A percentile compares a stretch with the other conserved stretches of the same genome.
Conservation (phyloP, 2,888 invertebrate species). For the Stenodema calcarata region DNA sequence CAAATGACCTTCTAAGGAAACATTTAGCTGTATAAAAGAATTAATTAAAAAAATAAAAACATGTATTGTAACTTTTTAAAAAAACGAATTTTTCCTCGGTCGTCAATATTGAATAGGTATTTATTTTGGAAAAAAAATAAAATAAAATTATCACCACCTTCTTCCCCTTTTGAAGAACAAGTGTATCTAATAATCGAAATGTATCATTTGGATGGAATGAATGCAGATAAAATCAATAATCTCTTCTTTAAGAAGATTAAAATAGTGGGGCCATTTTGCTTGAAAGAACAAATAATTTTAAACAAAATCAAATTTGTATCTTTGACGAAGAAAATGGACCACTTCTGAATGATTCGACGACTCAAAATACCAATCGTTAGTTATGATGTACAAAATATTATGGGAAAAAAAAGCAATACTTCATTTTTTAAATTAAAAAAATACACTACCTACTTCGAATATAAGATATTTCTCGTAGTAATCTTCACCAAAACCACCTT, state of each 20-base stretch:
- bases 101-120: conserved; percentile 12
- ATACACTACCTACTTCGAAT: not conserved
- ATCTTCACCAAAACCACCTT: not conserved
- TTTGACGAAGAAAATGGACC: conserved; percentile 27
- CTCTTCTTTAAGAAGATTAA: not conserved
- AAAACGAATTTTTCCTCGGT: conserved; percentile 38
- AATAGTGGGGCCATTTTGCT: conserved; percentile 14
- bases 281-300: not conserved
- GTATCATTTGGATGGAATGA: not conserved
- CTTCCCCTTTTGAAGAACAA: not conserved
- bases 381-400: not conserved
- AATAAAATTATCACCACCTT: conserved; percentile 5
- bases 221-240: not conserved
- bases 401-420: conserved; percentile 36
- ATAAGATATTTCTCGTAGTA: not conserved
- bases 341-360: not conserved
- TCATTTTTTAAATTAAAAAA: not conserved
- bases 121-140: conserved; percentile 11
- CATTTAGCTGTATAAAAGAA: conserved; percentile 41
- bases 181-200: not conserved
- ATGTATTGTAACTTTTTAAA: conserved; percentile 4
- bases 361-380: not conserved
- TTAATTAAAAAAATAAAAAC: not conserved
- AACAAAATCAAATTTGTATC: not conserved
- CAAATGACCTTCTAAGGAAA: conserved; percentile 32